Evolutionary conservation across 2,797 vertebrate species (phyloP).

Genomic region (Hoplostethus atlanticus): DNA sequence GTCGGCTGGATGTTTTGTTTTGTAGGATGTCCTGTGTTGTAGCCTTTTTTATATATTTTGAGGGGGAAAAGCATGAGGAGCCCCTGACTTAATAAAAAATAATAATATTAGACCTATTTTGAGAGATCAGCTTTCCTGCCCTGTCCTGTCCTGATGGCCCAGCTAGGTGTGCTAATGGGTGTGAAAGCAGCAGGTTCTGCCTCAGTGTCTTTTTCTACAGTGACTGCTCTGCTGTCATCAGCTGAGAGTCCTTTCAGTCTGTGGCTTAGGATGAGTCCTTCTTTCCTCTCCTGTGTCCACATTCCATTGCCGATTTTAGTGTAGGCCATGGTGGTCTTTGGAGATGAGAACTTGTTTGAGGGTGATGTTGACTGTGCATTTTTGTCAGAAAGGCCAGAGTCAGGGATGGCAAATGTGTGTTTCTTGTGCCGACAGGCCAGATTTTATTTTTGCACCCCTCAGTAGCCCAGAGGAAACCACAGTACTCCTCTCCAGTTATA

Average conservation of each 20-base stretch:
- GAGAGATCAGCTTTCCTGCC: background rate
- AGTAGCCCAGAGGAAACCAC: slow-evolving; percentile 10
- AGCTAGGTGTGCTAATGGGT: background rate
- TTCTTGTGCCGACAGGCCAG: too few relatives aligned
- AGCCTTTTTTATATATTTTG: slow-evolving; percentile 34
- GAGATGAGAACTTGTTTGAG: too few relatives aligned
- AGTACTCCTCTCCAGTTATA: background rate
- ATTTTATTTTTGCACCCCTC: slow-evolving; percentile 14
- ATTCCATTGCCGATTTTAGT: too few relatives aligned
- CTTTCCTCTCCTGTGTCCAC: background rate
- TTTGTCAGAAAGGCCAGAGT: too few relatives aligned
- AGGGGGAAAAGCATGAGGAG: background rate
- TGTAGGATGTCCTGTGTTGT: slow-evolving; percentile 54
- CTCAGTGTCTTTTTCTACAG: background rate
- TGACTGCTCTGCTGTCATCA: background rate
- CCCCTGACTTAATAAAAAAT: background rate
- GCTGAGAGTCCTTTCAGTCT: background rate
- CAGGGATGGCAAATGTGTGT: too few relatives aligned
- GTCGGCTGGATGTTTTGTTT: slow-evolving; percentile 36
- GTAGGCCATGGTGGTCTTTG: too few relatives aligned
- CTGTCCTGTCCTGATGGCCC: background rate
- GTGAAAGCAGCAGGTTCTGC: background rate
- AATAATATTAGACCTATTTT: background rate
- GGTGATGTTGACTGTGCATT: too few relatives aligned
- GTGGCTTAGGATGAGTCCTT: background rate